Conservation (phyloP, 2,888 invertebrate species). For the Sarcophaga carnaria region DNA sequence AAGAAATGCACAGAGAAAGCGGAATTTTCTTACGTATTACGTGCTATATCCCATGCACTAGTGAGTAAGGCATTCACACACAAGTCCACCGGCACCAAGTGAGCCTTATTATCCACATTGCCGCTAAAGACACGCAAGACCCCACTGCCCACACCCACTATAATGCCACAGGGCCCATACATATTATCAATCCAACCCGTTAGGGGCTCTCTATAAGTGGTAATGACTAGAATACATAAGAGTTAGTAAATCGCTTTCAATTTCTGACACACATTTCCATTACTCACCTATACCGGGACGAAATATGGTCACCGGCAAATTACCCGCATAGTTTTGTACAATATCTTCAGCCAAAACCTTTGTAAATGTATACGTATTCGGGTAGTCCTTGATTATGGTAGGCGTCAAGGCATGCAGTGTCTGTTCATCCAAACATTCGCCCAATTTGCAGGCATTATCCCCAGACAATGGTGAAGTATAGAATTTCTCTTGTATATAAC, state of each 20-base stretch:
- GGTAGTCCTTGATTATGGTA: conserved; percentile 81
- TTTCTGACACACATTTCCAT: neutral
- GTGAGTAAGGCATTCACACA: conserved; percentile 82
- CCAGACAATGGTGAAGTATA: conserved; percentile 79
- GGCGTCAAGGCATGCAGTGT: conserved; percentile 80
- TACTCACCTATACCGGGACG: conserved; percentile 86
- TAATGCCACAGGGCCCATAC: conserved; percentile 84
- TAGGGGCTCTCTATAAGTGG: conserved; percentile 83
- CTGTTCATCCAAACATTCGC: conserved; percentile 81
- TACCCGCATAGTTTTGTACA: conserved; percentile 84
- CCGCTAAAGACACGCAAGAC: conserved; percentile 83
- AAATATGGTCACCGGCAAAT: conserved; percentile 86
- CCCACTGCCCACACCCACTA: conserved; percentile 85
- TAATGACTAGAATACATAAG: conserved; percentile 80
- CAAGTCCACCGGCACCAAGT: conserved; percentile 83
- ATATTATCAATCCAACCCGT: conserved; percentile 89
- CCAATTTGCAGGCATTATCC: conserved; percentile 80
- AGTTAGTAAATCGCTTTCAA: neutral
- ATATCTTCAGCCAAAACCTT: conserved; percentile 88
- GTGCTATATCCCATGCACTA: conserved; percentile 82
- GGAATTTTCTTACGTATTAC: conserved; percentile 76
- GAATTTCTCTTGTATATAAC: conserved; percentile 82
- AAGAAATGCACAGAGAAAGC: neutral
- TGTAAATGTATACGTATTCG: conserved; percentile 89
- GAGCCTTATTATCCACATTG: conserved; percentile 80